These are phyloP conservation scores for Agriopis aurantiaria DNA, from an alignment of 2,888 invertebrate species.

Conservation along the genomic window DNA sequence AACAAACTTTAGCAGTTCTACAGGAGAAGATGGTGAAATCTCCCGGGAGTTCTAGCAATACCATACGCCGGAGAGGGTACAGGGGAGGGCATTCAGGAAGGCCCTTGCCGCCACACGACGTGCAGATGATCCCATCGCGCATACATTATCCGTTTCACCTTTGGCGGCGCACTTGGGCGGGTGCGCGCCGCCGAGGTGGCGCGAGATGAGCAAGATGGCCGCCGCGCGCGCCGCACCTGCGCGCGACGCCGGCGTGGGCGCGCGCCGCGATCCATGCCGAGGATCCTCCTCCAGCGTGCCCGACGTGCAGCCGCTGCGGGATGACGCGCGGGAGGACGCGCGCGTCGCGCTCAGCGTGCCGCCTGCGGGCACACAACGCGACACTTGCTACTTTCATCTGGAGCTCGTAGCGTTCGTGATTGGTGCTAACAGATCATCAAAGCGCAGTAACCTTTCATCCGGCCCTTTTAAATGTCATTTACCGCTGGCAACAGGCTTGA, in stretches of 20 bases:
- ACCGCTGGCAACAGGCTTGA: too few species aligned
- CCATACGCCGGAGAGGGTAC: not conserved
- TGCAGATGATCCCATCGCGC: constrained; percentile 81
- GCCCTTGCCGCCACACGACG: constrained; percentile 66
- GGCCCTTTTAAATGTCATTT: too few species aligned
- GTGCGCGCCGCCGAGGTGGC: constrained; percentile 90
- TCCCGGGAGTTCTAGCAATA: not conserved
- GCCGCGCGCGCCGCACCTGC: constrained; percentile 97
- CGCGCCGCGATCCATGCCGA: constrained; percentile 86
- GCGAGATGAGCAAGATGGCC: constrained; percentile 98
- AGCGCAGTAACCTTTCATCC: too few species aligned
- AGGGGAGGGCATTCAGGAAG: constrained; percentile 51
- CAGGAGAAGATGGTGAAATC: not conserved
- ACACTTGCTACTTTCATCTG: not conserved
- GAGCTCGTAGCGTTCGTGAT: not conserved
- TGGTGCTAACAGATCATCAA: too few species aligned
- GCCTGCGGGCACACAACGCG: constrained; percentile 69
- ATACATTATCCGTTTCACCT: constrained; percentile 87
- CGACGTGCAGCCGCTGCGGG: constrained; percentile 82
- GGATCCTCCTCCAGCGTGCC: constrained; percentile 72
- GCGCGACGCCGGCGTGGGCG: constrained; percentile 92
- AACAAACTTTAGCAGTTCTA: not conserved
- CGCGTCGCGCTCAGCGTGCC: constrained; percentile 86
- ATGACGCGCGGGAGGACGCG: constrained; percentile 78
- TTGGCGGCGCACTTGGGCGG: constrained; percentile 86